phyloP scores from a whole-genome alignment of 64 coral and sea anemone species.

The Porites lutea region DNA sequence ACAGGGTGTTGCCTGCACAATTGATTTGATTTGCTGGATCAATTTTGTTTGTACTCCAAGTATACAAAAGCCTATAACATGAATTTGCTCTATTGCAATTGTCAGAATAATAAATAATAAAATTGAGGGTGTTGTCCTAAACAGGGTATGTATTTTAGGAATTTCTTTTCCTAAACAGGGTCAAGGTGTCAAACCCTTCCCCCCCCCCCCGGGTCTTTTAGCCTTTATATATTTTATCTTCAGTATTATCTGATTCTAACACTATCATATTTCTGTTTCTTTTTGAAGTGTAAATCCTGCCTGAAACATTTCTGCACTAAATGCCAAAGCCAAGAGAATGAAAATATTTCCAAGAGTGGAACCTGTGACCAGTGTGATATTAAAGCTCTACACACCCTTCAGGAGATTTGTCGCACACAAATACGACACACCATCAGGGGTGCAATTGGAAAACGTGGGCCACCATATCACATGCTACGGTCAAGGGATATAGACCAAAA shows the following conservation, averaged over 20 bases:
- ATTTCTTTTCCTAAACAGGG: too few relatives aligned
- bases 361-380: slow-evolving; percentile 55
- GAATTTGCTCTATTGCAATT: too few relatives aligned
- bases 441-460: not conserved
- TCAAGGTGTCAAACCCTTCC: not conserved
- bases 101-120: too few relatives aligned
- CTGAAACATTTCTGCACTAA: slow-evolving; percentile 48
- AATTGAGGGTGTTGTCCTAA: too few relatives aligned
- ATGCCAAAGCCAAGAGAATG: slow-evolving; percentile 49
- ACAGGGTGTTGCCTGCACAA: too few relatives aligned
- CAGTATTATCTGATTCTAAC: too few relatives aligned
- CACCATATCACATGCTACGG: not conserved
- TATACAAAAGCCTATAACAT: too few relatives aligned
- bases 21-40: too few relatives aligned
- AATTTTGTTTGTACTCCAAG: too few relatives aligned
- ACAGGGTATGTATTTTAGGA: too few relatives aligned
- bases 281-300: slow-evolving; percentile 55
- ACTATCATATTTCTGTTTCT: not conserved
- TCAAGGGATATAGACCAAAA: slow-evolving; percentile 66
- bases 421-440: slow-evolving; percentile 41
- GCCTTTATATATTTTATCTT: too few relatives aligned
- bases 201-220: not conserved
- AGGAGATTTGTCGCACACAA: slow-evolving; percentile 61
- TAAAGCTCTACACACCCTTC: slow-evolving; percentile 48
- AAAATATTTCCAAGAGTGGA: slow-evolving; percentile 26